phyloP scores from a whole-genome alignment of 1,140 invertebrate species.

The Neotoxoptera formosana region DNA sequence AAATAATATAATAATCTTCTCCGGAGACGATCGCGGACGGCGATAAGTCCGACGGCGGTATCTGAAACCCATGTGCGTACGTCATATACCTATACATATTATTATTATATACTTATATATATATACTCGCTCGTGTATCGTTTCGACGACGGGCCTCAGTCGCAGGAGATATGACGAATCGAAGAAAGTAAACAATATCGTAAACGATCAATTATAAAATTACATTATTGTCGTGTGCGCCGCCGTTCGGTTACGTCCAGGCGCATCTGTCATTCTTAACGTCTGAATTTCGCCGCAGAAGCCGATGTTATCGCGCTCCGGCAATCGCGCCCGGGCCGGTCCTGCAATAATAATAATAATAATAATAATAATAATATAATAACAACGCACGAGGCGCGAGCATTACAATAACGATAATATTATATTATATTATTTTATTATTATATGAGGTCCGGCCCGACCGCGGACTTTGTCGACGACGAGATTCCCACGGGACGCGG shows the following conservation, averaged over 20 bases:
- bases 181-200: conserved; percentile 29
- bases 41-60: not conserved
- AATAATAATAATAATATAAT: no score
- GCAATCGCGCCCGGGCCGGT: not conserved
- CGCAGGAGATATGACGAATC: conserved; percentile 49
- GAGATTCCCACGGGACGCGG: conserved; percentile 29
- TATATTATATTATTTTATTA: not conserved
- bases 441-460: not conserved
- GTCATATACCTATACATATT: no score
- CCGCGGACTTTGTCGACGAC: not conserved
- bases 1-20: not conserved
- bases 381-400: no score
- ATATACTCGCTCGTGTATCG: not conserved
- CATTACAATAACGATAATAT: not conserved
- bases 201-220: not conserved
- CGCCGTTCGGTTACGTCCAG: not conserved
- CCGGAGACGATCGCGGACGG: conserved; percentile 19
- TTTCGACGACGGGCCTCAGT: not conserved
- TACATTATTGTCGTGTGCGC: not conserved
- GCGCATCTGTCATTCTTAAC: conserved; percentile 55
- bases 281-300: conserved; percentile 48
- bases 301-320: conserved; percentile 41
- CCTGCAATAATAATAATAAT: no score
- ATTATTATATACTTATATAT: no score
- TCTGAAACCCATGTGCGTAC: not conserved